phyloP scores from a whole-genome alignment of 2,113 vertebrate species.

The Nycticorax nycticorax region DNA sequence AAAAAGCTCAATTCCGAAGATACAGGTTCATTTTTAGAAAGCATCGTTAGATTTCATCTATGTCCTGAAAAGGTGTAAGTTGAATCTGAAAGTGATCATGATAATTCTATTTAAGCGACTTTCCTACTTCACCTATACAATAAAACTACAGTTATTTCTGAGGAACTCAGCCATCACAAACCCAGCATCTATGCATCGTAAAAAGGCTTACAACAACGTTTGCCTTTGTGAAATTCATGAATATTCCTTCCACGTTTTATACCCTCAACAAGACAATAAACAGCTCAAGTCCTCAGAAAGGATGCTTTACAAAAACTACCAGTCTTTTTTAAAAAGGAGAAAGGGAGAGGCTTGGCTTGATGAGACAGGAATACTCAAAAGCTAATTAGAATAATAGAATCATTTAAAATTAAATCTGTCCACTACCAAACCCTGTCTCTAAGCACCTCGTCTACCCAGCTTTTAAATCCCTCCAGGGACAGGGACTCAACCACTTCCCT shows the following conservation, averaged over 20 bases:
- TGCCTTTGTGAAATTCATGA: neutral
- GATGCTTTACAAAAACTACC: neutral
- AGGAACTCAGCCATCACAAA: neutral
- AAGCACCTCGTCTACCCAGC: too few species aligned
- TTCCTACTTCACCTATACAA: neutral
- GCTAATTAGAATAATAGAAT: neutral
- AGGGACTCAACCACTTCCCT: too few species aligned
- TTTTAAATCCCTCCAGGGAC: too few species aligned
- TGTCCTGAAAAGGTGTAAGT: rapidly evolving
- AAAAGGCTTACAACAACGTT: rapidly evolving
- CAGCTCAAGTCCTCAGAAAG: neutral
- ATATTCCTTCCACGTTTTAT: neutral
- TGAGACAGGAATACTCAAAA: neutral
- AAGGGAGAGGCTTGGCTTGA: rapidly evolving
- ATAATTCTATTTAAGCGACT: neutral
- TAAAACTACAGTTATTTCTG: neutral
- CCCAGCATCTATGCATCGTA: neutral
- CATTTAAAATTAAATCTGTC: too few species aligned
- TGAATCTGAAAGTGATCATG: rapidly evolving
- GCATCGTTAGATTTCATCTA: rapidly evolving
- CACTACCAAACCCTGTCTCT: too few species aligned
- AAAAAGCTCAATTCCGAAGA: neutral
- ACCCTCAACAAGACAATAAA: neutral
- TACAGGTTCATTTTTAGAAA: neutral
- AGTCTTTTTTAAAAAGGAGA: rapidly evolving